Evolutionary conservation across 2,113 vertebrate species (phyloP).

Genomic region (Drymodes brunneopygia): DNA sequence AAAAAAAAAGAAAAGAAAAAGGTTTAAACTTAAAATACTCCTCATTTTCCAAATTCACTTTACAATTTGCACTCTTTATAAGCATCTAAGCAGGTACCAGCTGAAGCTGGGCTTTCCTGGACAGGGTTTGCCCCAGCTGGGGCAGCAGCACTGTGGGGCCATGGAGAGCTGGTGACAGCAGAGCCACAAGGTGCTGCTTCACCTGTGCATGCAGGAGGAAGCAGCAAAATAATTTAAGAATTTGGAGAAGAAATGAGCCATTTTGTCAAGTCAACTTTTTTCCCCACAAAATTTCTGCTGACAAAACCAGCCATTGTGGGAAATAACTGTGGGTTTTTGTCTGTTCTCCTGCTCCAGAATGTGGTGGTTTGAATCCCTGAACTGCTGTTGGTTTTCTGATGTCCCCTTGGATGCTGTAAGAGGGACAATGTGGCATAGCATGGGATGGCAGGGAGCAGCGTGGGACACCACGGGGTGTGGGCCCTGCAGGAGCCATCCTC

Average conservation of each 20-base stretch:
- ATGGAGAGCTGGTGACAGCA: background rate
- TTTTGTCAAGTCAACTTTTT: background rate
- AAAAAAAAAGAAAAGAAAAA: too few relatives aligned
- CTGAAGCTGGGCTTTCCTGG: background rate
- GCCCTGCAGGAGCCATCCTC: background rate
- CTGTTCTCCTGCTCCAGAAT: background rate
- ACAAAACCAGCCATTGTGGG: background rate
- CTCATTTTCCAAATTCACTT: background rate
- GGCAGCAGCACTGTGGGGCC: background rate
- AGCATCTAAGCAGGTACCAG: background rate
- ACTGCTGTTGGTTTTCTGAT: background rate
- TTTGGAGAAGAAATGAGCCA: background rate
- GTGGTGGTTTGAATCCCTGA: background rate
- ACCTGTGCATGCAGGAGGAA: background rate
- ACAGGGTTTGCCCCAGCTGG: rapidly evolving
- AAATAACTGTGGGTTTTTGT: rapidly evolving
- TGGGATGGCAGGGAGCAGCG: background rate
- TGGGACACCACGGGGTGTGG: too few relatives aligned
- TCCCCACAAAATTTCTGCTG: background rate
- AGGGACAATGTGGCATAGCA: background rate
- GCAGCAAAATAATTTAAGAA: background rate
- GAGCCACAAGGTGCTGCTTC: background rate
- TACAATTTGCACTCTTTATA: background rate
- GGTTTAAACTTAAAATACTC: background rate
- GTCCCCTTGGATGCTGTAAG: background rate